These are phyloP conservation scores for Cancer borealis DNA, from an alignment of 2,888 invertebrate genomes.

Conservation along the genomic window DNA sequence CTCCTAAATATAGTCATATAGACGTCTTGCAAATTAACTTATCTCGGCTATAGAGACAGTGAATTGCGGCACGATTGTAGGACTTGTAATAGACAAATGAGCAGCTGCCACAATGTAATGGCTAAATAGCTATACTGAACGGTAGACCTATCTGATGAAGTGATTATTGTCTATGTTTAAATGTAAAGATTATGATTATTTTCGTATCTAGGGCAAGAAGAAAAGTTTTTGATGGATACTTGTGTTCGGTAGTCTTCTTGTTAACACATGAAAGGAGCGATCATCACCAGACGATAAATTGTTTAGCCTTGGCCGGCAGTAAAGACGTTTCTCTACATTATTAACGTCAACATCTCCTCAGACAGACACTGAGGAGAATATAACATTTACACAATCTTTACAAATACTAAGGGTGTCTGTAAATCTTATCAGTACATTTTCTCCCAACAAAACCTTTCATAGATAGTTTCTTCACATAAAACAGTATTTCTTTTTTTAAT, in stretches of 20 bases:
- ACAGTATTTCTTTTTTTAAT: neutral
- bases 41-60: neutral
- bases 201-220: neutral
- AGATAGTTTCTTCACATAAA: neutral
- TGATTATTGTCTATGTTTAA: neutral
- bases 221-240: neutral
- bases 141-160: neutral
- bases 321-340: slow-evolving; percentile 8
- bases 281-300: neutral
- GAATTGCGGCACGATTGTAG: slow-evolving; percentile 14
- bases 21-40: slow-evolving; percentile 18
- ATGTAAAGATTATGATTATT: neutral
- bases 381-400: neutral
- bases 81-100: slow-evolving; percentile 33
- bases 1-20: neutral
- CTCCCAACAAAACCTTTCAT: neutral
- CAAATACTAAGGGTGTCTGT: neutral
- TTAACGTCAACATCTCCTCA: neutral
- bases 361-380: neutral
- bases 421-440: neutral
- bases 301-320: neutral
- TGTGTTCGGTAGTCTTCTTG: neutral
- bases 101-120: neutral
- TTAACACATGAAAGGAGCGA: neutral
- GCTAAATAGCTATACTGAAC: neutral